Conservation (phyloP, 2,797 vertebrate genomes). For the Diceros bicornis region DNA sequence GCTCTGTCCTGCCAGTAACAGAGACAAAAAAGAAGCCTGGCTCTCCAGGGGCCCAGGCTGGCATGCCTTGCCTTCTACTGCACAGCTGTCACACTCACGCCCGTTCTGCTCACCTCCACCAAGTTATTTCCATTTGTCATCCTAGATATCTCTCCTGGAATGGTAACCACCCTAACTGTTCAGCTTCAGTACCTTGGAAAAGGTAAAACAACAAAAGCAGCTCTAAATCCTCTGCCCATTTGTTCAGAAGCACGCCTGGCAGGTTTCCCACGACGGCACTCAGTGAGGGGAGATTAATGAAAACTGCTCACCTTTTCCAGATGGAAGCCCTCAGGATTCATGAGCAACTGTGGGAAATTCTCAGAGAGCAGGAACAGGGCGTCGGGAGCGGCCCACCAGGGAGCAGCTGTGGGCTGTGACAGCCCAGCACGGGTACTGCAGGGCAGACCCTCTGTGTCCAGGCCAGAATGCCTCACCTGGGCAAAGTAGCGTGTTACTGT, state of each 20-base stretch:
- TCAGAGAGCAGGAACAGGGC: not conserved
- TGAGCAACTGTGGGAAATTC: accelerated
- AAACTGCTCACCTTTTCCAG: not conserved
- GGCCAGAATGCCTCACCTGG: not conserved
- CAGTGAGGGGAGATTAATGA: not conserved
- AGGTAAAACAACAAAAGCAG: not conserved
- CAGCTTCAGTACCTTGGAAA: not conserved
- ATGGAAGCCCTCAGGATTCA: not conserved
- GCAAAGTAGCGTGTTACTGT: accelerated
- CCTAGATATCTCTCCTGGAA: not conserved
- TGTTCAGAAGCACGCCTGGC: not conserved
- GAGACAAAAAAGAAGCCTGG: not conserved
- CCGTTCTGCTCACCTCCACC: not conserved
- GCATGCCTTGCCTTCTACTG: accelerated
- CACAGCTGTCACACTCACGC: not conserved
- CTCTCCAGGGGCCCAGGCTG: no score
- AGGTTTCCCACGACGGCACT: accelerated
- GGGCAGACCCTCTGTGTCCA: not conserved
- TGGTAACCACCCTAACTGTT: not conserved
- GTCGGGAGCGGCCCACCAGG: not conserved
- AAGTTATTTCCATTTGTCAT: not conserved
- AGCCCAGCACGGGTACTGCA: not conserved
- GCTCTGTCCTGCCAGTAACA: not conserved
- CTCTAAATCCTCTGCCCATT: not conserved
- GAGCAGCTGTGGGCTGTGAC: not conserved